Base-by-base conservation (phyloP, 2,113 vertebrate species). In the Rhynchopsitta pachyrhyncha region DNA sequence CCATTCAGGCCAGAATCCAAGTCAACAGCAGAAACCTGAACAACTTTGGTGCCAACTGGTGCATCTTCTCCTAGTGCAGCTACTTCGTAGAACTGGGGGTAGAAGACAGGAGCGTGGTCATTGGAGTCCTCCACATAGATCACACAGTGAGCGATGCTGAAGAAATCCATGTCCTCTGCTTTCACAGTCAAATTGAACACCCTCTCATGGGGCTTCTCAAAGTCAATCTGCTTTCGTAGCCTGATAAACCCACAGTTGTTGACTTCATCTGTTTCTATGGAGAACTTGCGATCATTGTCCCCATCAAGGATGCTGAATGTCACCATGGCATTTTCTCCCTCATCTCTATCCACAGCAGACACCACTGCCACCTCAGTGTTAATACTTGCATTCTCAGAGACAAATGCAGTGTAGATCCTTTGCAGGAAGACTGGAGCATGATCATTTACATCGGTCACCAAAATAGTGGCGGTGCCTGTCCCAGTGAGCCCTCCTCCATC, bases 81-180 rank as follows among this genome's bases (percentile, higher is more conserved):
- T 3, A 98, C 98, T 94, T 99, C 98, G 25, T 98, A 99, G 95
- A 98, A 98, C 57, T 98, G 98, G 9, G 98, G 98, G 46, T 98
- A 97, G 93, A 99, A 99, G 29, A 98, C 95, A 7, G 99, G 99
- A 29, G 98, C 94, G 7, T 99, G 98, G 88, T 99, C 99, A 19
- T 99, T 99, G 37, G 98, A 97, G 82, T 99, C 99, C 33, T 98
- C 98, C 78, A 99, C 98, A 67, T 99, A 98, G 68, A 99, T 97
- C 19, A 99, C 97, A 2, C 98, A 99, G 93, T 98, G 95, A 63
- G 98, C 67, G 2, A 98, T 82, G 91, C 97, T 98, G 93, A 98
- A 99, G 96, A 99, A 99, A 86, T 99, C 98, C 8, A 97, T 96
- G 60, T 99, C 99, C 77, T 99, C 98, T 2, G 97, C 98, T 97